Conservation (phyloP, 1,140 invertebrate genomes). For the Anastrepha ludens region DNA sequence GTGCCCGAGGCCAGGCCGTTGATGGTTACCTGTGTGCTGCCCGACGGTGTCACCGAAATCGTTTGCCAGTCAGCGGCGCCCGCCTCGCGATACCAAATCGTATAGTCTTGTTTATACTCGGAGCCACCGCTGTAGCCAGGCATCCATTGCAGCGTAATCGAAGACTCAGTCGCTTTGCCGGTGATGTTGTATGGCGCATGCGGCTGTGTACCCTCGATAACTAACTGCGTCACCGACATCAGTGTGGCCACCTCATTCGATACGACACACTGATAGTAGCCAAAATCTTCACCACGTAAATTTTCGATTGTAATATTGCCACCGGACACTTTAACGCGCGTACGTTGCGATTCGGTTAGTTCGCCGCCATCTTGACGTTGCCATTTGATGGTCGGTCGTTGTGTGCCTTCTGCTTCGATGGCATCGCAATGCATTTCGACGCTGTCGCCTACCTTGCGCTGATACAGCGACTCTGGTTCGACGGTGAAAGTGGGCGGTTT, state of each 20-base stretch:
- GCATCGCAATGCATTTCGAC: conserved; percentile 96
- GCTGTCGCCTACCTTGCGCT: conserved; percentile 90
- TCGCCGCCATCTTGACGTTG: conserved; percentile 88
- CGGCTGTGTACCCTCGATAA: conserved; percentile 96
- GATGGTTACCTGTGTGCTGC: conserved; percentile 92
- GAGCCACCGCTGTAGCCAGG: conserved; percentile 96
- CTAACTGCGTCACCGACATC: conserved; percentile 90
- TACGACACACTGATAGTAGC: conserved; percentile 95
- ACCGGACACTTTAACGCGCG: conserved; percentile 83
- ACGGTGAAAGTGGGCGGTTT: conserved; percentile 91
- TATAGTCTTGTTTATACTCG: conserved; percentile 95
- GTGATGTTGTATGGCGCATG: conserved; percentile 97
- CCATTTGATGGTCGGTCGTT: conserved; percentile 92
- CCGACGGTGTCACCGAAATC: conserved; percentile 92
- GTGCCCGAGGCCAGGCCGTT: conserved; percentile 92
- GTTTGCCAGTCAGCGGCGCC: conserved; percentile 91
- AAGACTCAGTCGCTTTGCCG: conserved; percentile 89
- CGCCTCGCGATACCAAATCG: conserved; percentile 91
- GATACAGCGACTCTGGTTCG: conserved; percentile 89
- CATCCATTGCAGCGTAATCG: conserved; percentile 92
- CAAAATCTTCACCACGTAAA: conserved; percentile 91
- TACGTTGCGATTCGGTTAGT: conserved; percentile 80
- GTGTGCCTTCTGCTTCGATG: conserved; percentile 91
- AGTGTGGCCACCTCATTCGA: conserved; percentile 96
- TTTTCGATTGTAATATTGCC: conserved; percentile 95